Base-by-base conservation (phyloP, 2,113 vertebrate species). In the Oriolus oriolus region DNA sequence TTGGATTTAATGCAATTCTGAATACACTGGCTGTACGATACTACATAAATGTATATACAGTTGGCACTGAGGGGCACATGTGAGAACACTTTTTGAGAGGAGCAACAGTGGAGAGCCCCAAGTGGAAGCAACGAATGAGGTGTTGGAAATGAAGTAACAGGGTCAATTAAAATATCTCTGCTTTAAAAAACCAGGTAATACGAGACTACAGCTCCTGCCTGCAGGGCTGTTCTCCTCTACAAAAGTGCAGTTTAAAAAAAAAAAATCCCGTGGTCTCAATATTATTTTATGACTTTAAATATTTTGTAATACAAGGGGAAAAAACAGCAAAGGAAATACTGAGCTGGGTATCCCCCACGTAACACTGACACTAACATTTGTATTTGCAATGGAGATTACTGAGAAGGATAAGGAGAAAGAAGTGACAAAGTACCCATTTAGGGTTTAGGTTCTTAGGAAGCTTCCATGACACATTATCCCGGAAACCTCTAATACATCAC, bases 51-150 rank as follows among this genome's bases (percentile, higher is more conserved):
- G 57, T 16, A 79, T 10, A 64, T 10, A 44, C 14, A 68, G 41
- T 7, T 66, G 28, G 53, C 31, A 45, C 31, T 11, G 31, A 68
- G 53, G 13, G 13, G 6, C 24, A 56, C 27, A 33, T 0, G 0
- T 31, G 28, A 82, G 33, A 82, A 56, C 23, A n/a, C 10, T 28
- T 92, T 80, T 7, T 44, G 47, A 71, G 42, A 68, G 53, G 3
- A 65, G 37, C 54, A 92, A 53, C 20, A 88, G 14, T 24, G 53
- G 23, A 90, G 22, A 92, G 41, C n/a, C 45, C 27, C 42, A 45
- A 49, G 13, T 54, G n/a, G 53, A 83, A 90, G 54, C 27, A 75
- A 75, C 6, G 39, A 92, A 31, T 37, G n/a, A 64, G 56, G 19
- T 4, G 0, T 0, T 86, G 66, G 66, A 49, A 85, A 84, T 68